phyloP scores from a whole-genome alignment of 1,140 invertebrate genomes.

The Cyclina sinensis region DNA sequence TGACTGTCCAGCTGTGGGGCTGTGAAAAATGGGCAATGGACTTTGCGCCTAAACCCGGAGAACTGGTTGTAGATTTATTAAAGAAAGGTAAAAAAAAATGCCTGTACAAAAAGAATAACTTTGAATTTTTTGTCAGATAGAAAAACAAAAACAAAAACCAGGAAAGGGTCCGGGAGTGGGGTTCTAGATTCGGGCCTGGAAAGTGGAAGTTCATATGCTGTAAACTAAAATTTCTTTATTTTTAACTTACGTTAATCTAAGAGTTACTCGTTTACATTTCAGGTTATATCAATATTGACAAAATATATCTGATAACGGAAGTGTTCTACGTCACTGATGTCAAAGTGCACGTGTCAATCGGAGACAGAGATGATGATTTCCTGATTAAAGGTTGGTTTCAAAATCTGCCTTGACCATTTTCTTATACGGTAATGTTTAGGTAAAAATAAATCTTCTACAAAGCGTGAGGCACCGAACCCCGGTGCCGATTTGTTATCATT shows the following conservation, averaged over 20 bases:
- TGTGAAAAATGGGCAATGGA: slow-evolving; percentile 54
- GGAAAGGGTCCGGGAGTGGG: too few species aligned
- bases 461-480: too few species aligned
- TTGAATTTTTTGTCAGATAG: neutral
- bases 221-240: too few species aligned
- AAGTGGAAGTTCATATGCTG: too few species aligned
- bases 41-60: slow-evolving; percentile 44
- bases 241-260: too few species aligned
- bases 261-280: too few species aligned
- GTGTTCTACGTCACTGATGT: slow-evolving; percentile 37
- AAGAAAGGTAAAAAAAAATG: slow-evolving; percentile 20
- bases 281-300: slow-evolving; percentile 51
- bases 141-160: neutral
- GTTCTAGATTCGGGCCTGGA: too few species aligned
- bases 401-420: too few species aligned
- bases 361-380: slow-evolving; percentile 23
- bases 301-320: slow-evolving; percentile 47
- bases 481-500: too few species aligned
- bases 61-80: slow-evolving; percentile 21
- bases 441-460: too few species aligned
- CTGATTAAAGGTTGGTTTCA: slow-evolving; percentile 19
- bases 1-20: slow-evolving; percentile 45
- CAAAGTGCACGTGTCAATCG: slow-evolving; percentile 32
- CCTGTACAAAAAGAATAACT: neutral
- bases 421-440: too few species aligned